Conservation (phyloP, 1,140 invertebrate species). For the Lepidurus packardi region DNA sequence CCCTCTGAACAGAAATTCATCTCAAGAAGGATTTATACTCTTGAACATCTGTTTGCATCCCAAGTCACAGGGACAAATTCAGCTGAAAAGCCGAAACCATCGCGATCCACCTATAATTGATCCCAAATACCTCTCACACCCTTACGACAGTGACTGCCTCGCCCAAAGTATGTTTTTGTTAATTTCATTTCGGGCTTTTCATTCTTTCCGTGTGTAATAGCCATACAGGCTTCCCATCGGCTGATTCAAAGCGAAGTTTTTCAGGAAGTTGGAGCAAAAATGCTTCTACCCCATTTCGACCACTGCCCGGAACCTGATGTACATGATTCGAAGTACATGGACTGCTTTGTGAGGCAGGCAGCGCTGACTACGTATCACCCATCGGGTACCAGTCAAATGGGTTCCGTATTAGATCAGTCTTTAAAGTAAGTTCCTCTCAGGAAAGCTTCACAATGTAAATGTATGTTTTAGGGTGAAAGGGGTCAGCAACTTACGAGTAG, state of each 20-base stretch:
- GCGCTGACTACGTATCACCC: slow-evolving; percentile 62
- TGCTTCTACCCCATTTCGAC: slow-evolving; percentile 58
- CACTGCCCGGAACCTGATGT: slow-evolving; percentile 50
- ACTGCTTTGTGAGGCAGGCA: slow-evolving; percentile 57
- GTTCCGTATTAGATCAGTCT: slow-evolving; percentile 54
- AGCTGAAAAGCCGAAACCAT: slow-evolving; percentile 52
- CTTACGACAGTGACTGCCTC: slow-evolving; percentile 57
- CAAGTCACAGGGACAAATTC: slow-evolving; percentile 57
- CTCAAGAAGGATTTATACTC: slow-evolving; percentile 61
- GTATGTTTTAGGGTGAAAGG: slow-evolving; percentile 42
- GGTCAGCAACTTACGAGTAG: slow-evolving; percentile 55
- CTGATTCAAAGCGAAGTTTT: slow-evolving; percentile 54
- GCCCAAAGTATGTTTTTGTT: slow-evolving; percentile 48
- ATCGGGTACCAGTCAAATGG: slow-evolving; percentile 60
- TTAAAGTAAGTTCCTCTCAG: slow-evolving; percentile 47
- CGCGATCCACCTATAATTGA: slow-evolving; percentile 62
- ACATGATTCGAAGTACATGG: slow-evolving; percentile 53
- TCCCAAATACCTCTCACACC: slow-evolving; percentile 62
- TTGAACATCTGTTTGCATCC: slow-evolving; percentile 61
- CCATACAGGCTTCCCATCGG: slow-evolving; percentile 52
- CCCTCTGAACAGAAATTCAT: slow-evolving; percentile 55
- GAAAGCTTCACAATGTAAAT: not conserved
- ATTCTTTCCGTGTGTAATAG: not conserved
- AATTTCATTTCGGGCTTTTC: not conserved
- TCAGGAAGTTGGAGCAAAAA: slow-evolving; percentile 52